Conservation (phyloP, 2,888 invertebrate genomes). For the Urechis unicinctus region DNA sequence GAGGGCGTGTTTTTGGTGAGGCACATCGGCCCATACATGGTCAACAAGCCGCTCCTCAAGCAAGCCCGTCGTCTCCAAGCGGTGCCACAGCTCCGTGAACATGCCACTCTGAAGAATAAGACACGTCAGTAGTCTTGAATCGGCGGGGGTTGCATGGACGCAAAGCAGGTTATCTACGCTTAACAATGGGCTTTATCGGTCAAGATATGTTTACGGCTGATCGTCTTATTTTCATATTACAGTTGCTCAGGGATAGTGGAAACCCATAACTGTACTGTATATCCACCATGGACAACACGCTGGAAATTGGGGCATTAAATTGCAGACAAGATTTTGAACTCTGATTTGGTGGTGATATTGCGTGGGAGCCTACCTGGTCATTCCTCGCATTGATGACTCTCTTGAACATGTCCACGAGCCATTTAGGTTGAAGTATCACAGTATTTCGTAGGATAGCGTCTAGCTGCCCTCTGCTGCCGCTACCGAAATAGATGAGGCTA, state of each 20-base stretch:
- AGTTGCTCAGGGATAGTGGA: too few species aligned
- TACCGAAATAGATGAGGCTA: slow-evolving; percentile 42
- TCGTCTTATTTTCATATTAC: too few species aligned
- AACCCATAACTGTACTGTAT: too few species aligned
- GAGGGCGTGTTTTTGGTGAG: slow-evolving; percentile 35
- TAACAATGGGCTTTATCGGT: too few species aligned
- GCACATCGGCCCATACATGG: slow-evolving; percentile 34
- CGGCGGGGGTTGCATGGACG: too few species aligned
- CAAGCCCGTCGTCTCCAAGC: slow-evolving; percentile 32
- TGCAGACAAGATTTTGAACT: too few species aligned
- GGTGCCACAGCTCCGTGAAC: slow-evolving; percentile 35
- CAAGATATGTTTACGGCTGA: too few species aligned
- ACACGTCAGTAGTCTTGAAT: not conserved
- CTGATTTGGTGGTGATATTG: too few species aligned
- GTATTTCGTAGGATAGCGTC: slow-evolving; percentile 40
- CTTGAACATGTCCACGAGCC: slow-evolving; percentile 44
- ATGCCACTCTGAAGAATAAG: slow-evolving; percentile 29
- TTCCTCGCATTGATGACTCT: not conserved
- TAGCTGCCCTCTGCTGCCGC: slow-evolving; percentile 21
- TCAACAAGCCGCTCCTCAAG: slow-evolving; percentile 42
- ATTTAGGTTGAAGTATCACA: slow-evolving; percentile 48
- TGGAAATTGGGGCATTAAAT: too few species aligned
- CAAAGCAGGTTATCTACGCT: too few species aligned
- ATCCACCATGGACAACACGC: too few species aligned
- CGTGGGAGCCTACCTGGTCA: too few species aligned